phyloP scores from a whole-genome alignment of 2,113 vertebrate genomes.

The Macquaria australasica region DNA sequence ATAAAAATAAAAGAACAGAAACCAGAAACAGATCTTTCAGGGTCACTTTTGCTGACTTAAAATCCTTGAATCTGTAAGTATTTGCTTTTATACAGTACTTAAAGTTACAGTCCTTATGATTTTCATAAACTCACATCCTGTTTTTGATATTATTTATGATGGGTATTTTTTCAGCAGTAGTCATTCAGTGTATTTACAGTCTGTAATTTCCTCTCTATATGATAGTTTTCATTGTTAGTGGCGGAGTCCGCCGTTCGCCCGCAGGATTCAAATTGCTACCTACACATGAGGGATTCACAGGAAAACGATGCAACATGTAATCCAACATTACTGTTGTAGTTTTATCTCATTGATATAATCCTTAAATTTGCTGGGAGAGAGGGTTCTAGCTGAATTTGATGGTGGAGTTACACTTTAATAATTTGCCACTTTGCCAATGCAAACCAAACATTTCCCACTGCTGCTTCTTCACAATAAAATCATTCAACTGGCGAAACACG shows the following conservation, averaged over 20 bases:
- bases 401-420: too few species aligned
- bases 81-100: background rate
- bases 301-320: background rate
- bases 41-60: background rate
- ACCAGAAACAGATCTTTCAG: background rate
- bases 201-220: background rate
- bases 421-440: background rate
- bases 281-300: background rate
- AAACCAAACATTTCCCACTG: background rate
- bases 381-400: too few species aligned
- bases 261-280: background rate
- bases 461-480: background rate
- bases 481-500: background rate
- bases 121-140: background rate
- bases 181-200: background rate
- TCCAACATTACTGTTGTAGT: background rate
- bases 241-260: accelerated
- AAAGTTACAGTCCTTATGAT: background rate
- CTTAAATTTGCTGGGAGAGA: too few species aligned
- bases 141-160: background rate
- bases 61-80: background rate
- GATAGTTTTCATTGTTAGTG: background rate
- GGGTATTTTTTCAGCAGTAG: background rate
- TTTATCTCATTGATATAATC: background rate
- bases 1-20: background rate